phyloP scores from a whole-genome alignment of 2,888 invertebrate species.

The Melikaiella ostensackeni region DNA sequence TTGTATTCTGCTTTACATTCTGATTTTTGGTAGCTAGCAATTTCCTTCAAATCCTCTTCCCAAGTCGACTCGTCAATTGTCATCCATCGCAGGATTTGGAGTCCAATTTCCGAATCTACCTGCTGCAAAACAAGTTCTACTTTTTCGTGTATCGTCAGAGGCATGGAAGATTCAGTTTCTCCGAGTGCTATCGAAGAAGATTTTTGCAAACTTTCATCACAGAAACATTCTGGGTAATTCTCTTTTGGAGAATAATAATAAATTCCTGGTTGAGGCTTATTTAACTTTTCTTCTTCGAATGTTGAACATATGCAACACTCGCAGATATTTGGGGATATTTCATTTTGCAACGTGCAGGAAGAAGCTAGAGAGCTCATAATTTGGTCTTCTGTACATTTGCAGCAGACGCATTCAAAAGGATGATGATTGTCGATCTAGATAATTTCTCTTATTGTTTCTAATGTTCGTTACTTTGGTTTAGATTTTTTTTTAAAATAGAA shows the following conservation, averaged over 20 bases:
- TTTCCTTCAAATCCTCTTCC: not conserved
- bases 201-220: not conserved
- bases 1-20: not conserved
- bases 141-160: slow-evolving; percentile 34
- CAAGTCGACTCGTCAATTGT: slow-evolving; percentile 46
- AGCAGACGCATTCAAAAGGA: not conserved
- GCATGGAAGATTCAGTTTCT: not conserved
- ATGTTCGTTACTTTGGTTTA: not conserved
- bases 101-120: slow-evolving; percentile 42
- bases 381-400: not conserved
- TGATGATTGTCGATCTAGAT: not conserved
- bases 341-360: not conserved
- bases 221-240: not conserved
- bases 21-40: not conserved
- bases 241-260: not conserved
- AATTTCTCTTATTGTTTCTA: not conserved
- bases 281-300: not conserved
- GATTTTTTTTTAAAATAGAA: not conserved
- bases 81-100: slow-evolving; percentile 51
- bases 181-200: not conserved
- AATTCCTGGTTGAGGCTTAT: not conserved
- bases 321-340: not conserved
- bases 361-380: not conserved
- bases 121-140: slow-evolving; percentile 48
- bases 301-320: not conserved